Base-by-base conservation (phyloP, 2,797 vertebrate genomes). In the Tachyglossus aculeatus region DNA sequence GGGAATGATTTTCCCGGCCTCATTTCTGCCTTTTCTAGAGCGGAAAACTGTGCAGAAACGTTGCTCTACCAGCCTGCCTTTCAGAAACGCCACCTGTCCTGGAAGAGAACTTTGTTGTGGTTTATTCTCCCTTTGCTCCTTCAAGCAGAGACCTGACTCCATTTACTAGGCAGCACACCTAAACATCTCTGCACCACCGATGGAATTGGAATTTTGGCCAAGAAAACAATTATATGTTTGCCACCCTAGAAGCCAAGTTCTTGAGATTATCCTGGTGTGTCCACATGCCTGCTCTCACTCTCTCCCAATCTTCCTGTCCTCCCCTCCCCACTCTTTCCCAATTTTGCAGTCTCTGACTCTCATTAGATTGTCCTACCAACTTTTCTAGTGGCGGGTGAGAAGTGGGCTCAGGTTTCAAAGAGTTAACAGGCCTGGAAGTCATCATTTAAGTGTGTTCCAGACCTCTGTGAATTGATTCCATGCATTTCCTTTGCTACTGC, bases 361-460 rank as follows among this genome's bases (percentile, higher is more conserved):
- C 24, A n/a, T n/a, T n/a, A n/a, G n/a, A n/a, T n/a, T n/a, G n/a
- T n/a, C n/a, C 83, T 82, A 67, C 65, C 64, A 77, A 44, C 83
- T 64, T 77, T 86, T 67, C 58, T 63, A 70, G 69, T 72, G 82
- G n/a, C 84, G 83, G 78, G 34, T 67, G 52, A 82, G 77, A 74
- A 47, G 69, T 59, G 76, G 77, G 80, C 77, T 74, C 80, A 74
- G 22, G 40, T 77, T 58, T 78, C 67, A 64, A 74, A 82, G 77
- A 54, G 67, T 19, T 65, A 41, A 18, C 65, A 63, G 4, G 6
- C 13, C 21, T 43, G n/a, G n/a, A 14, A n/a, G n/a, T 13, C 41
- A 43, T 21, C 41, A 43, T 36, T 41, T 58, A 34, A 31, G 38
- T 55, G 60, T 55, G 4, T 36, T 51, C 56, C 51, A 60, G 31